Base-by-base conservation (phyloP, 2,113 vertebrate genomes). In the Pomatostomus ruficeps region DNA sequence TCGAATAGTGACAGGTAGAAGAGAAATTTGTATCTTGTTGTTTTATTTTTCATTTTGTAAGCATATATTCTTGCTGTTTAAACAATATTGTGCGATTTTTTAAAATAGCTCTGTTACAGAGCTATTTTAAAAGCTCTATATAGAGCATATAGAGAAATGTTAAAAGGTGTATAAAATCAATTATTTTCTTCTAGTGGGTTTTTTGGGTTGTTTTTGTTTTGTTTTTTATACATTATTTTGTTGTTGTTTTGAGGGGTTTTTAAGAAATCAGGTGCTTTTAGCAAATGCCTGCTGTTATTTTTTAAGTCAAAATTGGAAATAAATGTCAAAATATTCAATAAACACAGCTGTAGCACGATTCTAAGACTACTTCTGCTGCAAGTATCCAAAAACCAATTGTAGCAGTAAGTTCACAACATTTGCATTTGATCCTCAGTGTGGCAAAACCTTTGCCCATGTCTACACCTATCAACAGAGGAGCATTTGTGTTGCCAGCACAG, bases 271-370 rank as follows among this genome's bases (percentile, higher is more conserved):
- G 15, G 8, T 49, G 21, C 7, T 82, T 71, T 67, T 6, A 68
- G 42, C 5, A 10, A 58, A 80, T 13, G 5, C 4, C 18, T 40
- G 15, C n/a, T 63, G 10, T 59, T 63, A 45, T 48, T 71, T 88
- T 55, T 57, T 24, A 90, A 85, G n/a, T 33, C 14, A 75, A 62
- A 80, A 63, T 42, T 36, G 29, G 13, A 76, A 55, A 35, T 12
- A 43, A 75, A 54, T 18, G 4, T 45, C 40, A 68, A 19, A 20
- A 68, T 54, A 91, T 87, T 74, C 35, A 91, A 8, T 17, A 45
- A 31, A 7, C 23, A 43, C 14, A 70, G 9, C 1, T 36, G 4
- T 1, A 4, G 36, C 1, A 1, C 9, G 14, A 43, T 51, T 72
- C 70, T 63, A 68, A 89, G 21, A 31, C 16, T 2, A 31, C 26